phyloP scores from a whole-genome alignment of 2,888 invertebrate species.

The Agelastica alni region DNA sequence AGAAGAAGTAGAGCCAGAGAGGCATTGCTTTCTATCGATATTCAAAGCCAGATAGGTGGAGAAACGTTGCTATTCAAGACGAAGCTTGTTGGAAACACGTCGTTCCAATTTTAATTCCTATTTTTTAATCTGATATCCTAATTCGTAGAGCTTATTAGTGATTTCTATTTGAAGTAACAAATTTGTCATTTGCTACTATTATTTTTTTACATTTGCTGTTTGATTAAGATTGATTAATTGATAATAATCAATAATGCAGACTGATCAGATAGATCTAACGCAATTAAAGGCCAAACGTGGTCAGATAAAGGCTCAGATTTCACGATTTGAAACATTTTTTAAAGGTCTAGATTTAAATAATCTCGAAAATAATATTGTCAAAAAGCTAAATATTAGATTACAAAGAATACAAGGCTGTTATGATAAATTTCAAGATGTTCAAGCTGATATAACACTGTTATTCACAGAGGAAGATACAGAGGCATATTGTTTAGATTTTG shows the following conservation, averaged over 20 bases:
- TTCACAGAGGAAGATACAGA: too few species aligned
- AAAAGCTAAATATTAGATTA: background rate
- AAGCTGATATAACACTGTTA: background rate
- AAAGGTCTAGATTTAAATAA: background rate
- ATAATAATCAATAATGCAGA: background rate
- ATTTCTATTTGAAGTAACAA: background rate
- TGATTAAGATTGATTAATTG: background rate
- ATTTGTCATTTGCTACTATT: too few species aligned
- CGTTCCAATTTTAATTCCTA: background rate
- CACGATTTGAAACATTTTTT: background rate
- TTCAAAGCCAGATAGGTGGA: slow-evolving; percentile 2
- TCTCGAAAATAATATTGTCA: background rate
- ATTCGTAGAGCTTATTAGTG: background rate
- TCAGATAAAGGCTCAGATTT: background rate
- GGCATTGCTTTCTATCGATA: background rate
- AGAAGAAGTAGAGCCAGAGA: background rate
- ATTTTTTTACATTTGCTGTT: too few species aligned
- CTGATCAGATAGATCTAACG: background rate
- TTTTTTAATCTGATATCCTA: background rate
- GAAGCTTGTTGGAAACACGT: slow-evolving; percentile 1
- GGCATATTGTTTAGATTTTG: background rate
- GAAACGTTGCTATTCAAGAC: background rate
- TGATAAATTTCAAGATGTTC: background rate
- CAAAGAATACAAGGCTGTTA: background rate
- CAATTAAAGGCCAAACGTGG: background rate